phyloP scores from a whole-genome alignment of 2,888 invertebrate species.

The Meiosimyza decipiens region DNA sequence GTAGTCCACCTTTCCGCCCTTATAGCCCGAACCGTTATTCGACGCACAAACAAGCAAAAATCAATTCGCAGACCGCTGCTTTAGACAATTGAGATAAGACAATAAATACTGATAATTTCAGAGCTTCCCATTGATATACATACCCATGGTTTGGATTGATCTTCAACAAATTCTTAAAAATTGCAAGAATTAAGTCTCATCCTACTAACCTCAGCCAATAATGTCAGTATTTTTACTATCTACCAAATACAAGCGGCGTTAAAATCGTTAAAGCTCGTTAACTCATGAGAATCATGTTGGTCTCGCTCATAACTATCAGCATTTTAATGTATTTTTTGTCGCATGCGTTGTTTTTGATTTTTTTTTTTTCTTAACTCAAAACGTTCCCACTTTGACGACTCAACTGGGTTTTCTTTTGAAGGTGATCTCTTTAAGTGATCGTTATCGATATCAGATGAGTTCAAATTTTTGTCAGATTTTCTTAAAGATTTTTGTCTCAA shows the following conservation, averaged over 20 bases:
- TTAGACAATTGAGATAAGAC: too few relatives aligned
- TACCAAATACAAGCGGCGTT: slow-evolving; percentile 27
- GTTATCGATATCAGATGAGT: slow-evolving; percentile 38
- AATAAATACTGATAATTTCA: too few relatives aligned
- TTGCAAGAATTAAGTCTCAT: too few relatives aligned
- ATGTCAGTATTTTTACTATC: slow-evolving; percentile 20
- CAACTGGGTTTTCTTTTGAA: background rate
- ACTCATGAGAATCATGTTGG: slow-evolving; percentile 28
- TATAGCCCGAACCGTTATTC: too few relatives aligned
- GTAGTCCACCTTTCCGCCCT: too few relatives aligned
- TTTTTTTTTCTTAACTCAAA: background rate
- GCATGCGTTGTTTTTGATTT: background rate
- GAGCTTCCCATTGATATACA: too few relatives aligned
- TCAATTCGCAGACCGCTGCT: too few relatives aligned
- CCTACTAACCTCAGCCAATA: background rate
- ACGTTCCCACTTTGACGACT: background rate
- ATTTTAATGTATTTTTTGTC: background rate
- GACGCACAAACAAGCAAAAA: too few relatives aligned
- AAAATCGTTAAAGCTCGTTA: slow-evolving; percentile 24
- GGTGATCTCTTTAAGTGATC: slow-evolving; percentile 24
- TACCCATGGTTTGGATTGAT: too few relatives aligned
- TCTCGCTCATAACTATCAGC: slow-evolving; percentile 21
- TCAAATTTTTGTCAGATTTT: slow-evolving; percentile 37
- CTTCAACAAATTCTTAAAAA: too few relatives aligned
- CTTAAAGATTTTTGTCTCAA: slow-evolving; percentile 31